Evolutionary conservation across 2,797 vertebrate species (phyloP), one percentile per base, ranked within the genome.

Genomic region (Lutjanus argentimaculatus): DNA sequence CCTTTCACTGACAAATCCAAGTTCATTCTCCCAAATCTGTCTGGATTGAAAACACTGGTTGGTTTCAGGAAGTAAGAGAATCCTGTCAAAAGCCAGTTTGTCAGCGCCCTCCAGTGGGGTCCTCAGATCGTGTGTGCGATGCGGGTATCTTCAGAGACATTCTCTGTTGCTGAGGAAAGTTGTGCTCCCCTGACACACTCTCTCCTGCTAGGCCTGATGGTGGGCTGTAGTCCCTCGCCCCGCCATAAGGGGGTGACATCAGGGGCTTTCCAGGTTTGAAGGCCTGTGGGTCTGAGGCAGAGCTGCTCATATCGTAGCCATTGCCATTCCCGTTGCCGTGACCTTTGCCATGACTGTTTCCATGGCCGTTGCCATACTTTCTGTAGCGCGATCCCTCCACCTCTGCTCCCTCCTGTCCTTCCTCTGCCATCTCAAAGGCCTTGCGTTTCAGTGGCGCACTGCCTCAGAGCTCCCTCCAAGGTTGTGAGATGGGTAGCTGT

Each of bases 281-380:
- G 69, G 77, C 83, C 80, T 94, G 94, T 9, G 82, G 88, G 45
- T 95, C 91, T 40, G 93, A 85, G 55, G 80, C 66, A 0, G 93
- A 80, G 48, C 80, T 40, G 2, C 85, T 86, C 61, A 91, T 86
- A 64, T 95, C 52, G 48, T 97, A 97, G 11, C 96, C 95, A 0
- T 96, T 96, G 65, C 95, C 94, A 16, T 95, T 93, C 81, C 96
- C 95, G 40, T 96, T 97, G 57, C 91, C 85, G 1, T 87, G 93
- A 79, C 96, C 95, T 67, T 96, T 85, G 83, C 94, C 77, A 67
- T 96, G 97, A 85, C 73, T 87, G 94, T 97, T 97, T 86, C 95
- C 87, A 61, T 96, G 95, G 89, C 97, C 96, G 13, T 97, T 97
- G 75, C 93, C 93, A 69, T 95, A 97, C 92, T 98, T 98, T 91